Evolutionary conservation across 2,888 invertebrate species (phyloP).

Genomic region (Chymomyza amoena): DNA sequence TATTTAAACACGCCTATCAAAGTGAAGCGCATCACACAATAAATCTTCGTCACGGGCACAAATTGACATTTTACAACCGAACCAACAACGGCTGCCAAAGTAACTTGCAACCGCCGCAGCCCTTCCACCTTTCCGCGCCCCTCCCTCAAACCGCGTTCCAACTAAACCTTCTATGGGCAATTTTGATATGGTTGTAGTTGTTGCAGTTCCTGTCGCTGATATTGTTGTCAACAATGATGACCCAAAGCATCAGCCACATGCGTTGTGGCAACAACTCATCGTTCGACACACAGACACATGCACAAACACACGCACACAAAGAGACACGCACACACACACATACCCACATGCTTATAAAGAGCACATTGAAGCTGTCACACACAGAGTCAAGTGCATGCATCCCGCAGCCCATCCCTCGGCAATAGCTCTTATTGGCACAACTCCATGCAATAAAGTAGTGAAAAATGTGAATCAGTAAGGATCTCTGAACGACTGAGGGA

Average conservation of each 20-base stretch:
- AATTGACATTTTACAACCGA: conserved; percentile 71
- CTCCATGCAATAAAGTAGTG: conserved; percentile 28
- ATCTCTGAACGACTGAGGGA: too few relatives aligned
- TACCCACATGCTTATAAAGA: conserved; percentile 15
- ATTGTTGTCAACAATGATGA: conserved; percentile 70
- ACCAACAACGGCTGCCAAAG: conserved; percentile 47
- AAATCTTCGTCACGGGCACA: conserved; percentile 67
- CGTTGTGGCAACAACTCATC: conserved; percentile 63
- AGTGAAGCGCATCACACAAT: conserved; percentile 46
- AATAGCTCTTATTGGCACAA: conserved; percentile 52
- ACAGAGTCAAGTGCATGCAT: conserved; percentile 27
- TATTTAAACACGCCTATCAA: conserved; percentile 59
- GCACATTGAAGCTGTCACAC: conserved; percentile 51
- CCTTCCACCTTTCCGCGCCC: too few relatives aligned
- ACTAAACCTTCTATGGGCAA: conserved; percentile 14
- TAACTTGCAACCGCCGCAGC: conserved; percentile 43
- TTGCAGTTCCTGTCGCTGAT: conserved; percentile 54
- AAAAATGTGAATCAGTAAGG: not conserved
- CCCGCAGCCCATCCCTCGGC: conserved; percentile 24
- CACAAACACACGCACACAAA: conserved; percentile 14
- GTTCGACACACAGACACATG: conserved; percentile 37
- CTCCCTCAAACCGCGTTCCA: conserved; percentile 27
- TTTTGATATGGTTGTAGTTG: conserved; percentile 35
- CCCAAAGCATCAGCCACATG: conserved; percentile 68
- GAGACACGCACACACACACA: not conserved